A percentile compares a stretch with the other conserved stretches of the same genome.
phyloP scores from a whole-genome alignment of 2,113 vertebrate species.

The Anthoscopus minutus region DNA sequence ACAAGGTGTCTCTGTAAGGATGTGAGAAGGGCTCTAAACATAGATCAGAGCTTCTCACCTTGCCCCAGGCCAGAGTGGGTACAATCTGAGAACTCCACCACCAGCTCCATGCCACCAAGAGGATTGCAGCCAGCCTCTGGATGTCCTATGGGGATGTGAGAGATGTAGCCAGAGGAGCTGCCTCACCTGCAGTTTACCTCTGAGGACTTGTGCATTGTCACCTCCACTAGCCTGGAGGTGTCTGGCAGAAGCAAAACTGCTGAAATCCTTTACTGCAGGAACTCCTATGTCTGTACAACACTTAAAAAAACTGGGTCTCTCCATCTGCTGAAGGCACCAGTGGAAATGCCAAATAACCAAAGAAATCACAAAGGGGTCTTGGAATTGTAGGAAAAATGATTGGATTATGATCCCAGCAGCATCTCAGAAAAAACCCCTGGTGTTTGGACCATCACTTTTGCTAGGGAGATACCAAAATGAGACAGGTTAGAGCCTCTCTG shows the following conservation, averaged over 20 bases:
- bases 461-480: background rate
- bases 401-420: background rate
- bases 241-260: background rate
- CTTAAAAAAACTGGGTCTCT: background rate
- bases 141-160: background rate
- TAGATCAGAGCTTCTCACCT: background rate
- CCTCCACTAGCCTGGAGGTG: background rate
- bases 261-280: background rate
- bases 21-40: background rate
- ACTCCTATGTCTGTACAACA: background rate
- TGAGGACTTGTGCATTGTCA: background rate
- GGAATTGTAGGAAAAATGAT: background rate
- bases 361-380: background rate
- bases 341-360: background rate
- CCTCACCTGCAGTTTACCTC: background rate
- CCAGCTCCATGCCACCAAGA: background rate
- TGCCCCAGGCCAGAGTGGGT: rapidly evolving
- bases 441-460: background rate
- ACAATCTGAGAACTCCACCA: background rate
- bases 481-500: background rate
- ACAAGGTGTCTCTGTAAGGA: background rate
- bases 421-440: background rate
- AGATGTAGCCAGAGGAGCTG: background rate
- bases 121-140: background rate
- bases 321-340: background rate